Evolutionary conservation across 2,113 vertebrate species (phyloP).

Genomic region (Bolborhynchus lineola): DNA sequence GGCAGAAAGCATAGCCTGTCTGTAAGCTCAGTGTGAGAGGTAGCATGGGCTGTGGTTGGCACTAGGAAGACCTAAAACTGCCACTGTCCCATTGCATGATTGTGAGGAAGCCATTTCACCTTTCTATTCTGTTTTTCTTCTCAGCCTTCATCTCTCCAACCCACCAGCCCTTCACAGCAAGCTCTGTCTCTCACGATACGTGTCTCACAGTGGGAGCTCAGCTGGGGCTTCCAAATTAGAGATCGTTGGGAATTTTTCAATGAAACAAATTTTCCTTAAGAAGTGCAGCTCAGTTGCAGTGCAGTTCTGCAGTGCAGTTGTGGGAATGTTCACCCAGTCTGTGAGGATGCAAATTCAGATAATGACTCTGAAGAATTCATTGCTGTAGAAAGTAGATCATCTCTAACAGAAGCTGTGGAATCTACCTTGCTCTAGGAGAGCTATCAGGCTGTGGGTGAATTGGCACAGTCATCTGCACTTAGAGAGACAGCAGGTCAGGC

Average conservation of each 20-base stretch:
- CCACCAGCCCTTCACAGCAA: neutral
- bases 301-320: neutral
- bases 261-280: neutral
- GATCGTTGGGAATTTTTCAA: constrained; percentile 22
- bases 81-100: neutral
- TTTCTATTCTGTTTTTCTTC: constrained; percentile 34
- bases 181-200: constrained; percentile 34
- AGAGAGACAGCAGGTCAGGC: neutral
- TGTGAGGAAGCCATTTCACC: constrained; percentile 8
- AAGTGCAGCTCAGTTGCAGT: neutral
- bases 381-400: neutral
- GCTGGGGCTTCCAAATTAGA: constrained; percentile 27
- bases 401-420: neutral
- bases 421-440: neutral
- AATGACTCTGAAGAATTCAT: neutral
- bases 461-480: neutral
- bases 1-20: neutral
- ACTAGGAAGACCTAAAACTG: neutral
- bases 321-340: neutral
- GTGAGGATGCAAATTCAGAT: neutral
- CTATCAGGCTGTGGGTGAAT: neutral
- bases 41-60: neutral
- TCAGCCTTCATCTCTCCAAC: neutral
- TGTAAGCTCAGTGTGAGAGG: neutral
- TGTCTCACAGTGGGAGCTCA: constrained; percentile 27